Conservation (phyloP, 2,888 invertebrate genomes). For the Cybosia mesomella region DNA sequence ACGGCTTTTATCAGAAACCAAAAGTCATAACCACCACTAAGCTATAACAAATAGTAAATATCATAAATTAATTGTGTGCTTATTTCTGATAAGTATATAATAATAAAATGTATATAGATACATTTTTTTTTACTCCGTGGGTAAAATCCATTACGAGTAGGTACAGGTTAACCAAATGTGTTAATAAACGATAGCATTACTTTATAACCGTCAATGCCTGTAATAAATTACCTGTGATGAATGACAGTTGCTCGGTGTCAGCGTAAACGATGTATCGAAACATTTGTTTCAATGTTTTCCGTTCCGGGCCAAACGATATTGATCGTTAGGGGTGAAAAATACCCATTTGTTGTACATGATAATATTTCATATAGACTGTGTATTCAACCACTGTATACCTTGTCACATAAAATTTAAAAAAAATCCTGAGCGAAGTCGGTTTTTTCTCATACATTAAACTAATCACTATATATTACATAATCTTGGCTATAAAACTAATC, state of each 20-base stretch:
- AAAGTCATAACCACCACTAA: too few relatives aligned
- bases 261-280: conserved; percentile 8
- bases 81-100: too few relatives aligned
- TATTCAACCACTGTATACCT: too few relatives aligned
- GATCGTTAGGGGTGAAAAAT: conserved; percentile 2
- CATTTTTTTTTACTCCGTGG: too few relatives aligned
- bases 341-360: not conserved
- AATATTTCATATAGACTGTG: not conserved
- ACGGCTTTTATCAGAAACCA: too few relatives aligned
- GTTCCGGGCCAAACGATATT: conserved; percentile 8
- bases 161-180: not conserved
- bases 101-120: too few relatives aligned
- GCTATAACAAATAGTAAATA: too few relatives aligned
- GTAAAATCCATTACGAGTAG: not conserved
- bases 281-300: conserved; percentile 19
- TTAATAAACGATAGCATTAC: not conserved
- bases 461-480: not conserved
- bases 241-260: conserved; percentile 12
- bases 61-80: too few relatives aligned
- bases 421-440: too few relatives aligned
- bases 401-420: too few relatives aligned
- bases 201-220: conserved; percentile 1
- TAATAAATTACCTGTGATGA: conserved; percentile 16
- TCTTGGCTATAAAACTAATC: not conserved
- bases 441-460: too few relatives aligned